A percentile compares a stretch with the other conserved stretches of the same genome.
Conservation (phyloP, 2,888 invertebrate genomes). For the Diploptera punctata region DNA sequence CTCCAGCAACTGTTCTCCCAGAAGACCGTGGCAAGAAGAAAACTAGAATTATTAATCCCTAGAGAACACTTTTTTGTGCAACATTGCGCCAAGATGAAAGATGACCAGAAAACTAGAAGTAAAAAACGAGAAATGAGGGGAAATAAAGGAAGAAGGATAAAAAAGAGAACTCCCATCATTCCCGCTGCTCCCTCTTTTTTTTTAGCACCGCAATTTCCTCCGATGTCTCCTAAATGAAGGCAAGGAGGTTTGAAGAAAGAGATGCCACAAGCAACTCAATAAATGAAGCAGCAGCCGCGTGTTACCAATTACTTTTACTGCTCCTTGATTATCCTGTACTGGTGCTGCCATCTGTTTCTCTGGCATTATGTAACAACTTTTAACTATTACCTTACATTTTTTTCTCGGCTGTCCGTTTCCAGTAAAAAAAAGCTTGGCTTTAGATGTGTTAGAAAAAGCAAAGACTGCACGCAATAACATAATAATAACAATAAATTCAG, state of each 20-base stretch:
- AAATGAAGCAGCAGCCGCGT: not conserved
- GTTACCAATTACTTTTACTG: constrained; percentile 22
- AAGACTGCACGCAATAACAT: too few species aligned
- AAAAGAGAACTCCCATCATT: constrained; percentile 13
- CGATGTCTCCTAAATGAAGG: constrained; percentile 26
- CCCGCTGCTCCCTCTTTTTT: not conserved
- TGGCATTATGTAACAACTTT: too few species aligned
- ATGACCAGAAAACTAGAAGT: constrained; percentile 23
- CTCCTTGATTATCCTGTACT: constrained; percentile 20
- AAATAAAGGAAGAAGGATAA: constrained; percentile 19
- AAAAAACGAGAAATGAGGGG: constrained; percentile 25
- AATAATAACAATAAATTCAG: too few species aligned
- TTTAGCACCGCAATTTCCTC: constrained; percentile 22
- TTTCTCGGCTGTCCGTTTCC: too few species aligned
- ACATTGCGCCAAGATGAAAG: constrained; percentile 23
- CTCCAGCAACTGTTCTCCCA: not conserved
- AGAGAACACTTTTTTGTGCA: constrained; percentile 18
- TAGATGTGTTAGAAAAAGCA: too few species aligned
- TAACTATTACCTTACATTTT: too few species aligned
- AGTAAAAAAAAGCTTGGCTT: too few species aligned
- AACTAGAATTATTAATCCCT: constrained; percentile 16
- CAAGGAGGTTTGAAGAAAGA: not conserved
- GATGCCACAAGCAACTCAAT: not conserved
- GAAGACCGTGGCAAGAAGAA: not conserved
- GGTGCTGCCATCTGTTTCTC: too few species aligned